A percentile compares a stretch with the other conserved stretches of the same genome.
Conservation (phyloP, 2,888 invertebrate species). For the Brachyopa scutellaris region DNA sequence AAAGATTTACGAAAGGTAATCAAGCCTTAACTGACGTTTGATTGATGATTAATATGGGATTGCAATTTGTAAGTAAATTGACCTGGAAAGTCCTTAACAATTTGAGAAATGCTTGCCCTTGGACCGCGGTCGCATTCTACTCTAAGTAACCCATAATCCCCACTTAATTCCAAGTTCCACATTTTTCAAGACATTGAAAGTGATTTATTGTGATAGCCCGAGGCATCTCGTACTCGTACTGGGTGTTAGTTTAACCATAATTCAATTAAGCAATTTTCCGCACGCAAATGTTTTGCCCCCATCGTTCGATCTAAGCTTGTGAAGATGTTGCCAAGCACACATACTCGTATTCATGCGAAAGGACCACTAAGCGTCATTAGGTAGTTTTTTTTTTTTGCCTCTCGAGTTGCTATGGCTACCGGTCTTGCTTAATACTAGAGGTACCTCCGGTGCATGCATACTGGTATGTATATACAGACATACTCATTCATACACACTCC, state of each 20-base stretch:
- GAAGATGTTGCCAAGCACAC: slow-evolving; percentile 26
- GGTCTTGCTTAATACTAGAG: slow-evolving; percentile 24
- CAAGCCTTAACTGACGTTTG: slow-evolving; percentile 15
- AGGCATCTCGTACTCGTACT: slow-evolving; percentile 25
- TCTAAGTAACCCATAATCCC: neutral
- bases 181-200: slow-evolving; percentile 37
- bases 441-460: neutral
- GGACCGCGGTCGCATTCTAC: slow-evolving; percentile 9
- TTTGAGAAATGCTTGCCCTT: slow-evolving; percentile 43
- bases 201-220: slow-evolving; percentile 47
- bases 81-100: slow-evolving; percentile 39
- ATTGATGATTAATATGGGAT: slow-evolving; percentile 34
- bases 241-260: slow-evolving; percentile 53
- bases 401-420: slow-evolving; percentile 23
- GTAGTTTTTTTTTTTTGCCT: slow-evolving; percentile 1
- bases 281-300: slow-evolving; percentile 45
- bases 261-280: slow-evolving; percentile 68
- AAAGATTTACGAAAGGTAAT: neutral
- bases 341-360: slow-evolving; percentile 28
- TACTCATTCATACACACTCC: no score
- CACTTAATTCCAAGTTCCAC: neutral
- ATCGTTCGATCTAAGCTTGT: slow-evolving; percentile 7
- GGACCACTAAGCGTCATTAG: slow-evolving; percentile 54
- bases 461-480: no score
- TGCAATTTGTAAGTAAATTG: slow-evolving; percentile 10